Conservation (phyloP, 1,140 invertebrate species). For the Philopotamus ludificatus region DNA sequence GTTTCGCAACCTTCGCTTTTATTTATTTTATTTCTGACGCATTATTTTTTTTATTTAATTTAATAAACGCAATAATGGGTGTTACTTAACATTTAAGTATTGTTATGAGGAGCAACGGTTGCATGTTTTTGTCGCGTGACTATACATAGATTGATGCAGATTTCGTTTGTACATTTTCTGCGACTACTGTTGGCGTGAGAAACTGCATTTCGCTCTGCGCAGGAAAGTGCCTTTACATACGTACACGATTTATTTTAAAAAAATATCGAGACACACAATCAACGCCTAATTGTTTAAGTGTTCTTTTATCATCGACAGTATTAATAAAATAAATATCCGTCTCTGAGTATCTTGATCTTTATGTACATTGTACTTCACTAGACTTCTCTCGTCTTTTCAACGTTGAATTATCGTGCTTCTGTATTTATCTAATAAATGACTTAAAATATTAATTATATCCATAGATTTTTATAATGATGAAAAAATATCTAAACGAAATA, state of each 20-base stretch:
- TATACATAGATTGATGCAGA: background rate
- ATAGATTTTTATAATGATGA: too few relatives aligned
- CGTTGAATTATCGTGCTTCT: too few relatives aligned
- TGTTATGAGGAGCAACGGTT: slow-evolving; percentile 4
- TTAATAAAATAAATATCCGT: too few relatives aligned
- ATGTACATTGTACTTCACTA: too few relatives aligned
- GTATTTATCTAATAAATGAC: too few relatives aligned
- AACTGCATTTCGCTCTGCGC: slow-evolving; percentile 8
- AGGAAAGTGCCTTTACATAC: background rate
- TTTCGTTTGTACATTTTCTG: background rate
- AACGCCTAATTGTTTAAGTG: background rate
- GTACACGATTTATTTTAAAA: background rate
- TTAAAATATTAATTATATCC: too few relatives aligned
- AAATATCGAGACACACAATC: background rate
- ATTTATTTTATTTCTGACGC: background rate
- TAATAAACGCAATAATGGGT: background rate
- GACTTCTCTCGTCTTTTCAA: too few relatives aligned
- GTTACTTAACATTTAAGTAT: background rate
- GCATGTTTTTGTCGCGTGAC: slow-evolving; percentile 9
- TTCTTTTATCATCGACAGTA: background rate
- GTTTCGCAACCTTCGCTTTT: background rate
- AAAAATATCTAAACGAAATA: background rate
- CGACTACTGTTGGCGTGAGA: background rate
- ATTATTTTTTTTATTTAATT: background rate
- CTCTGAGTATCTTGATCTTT: too few relatives aligned